A percentile compares a stretch with the other conserved stretches of the same genome.
Evolutionary conservation across 1,140 invertebrate genomes (phyloP).

Genomic region (Lucilia sericata): DNA sequence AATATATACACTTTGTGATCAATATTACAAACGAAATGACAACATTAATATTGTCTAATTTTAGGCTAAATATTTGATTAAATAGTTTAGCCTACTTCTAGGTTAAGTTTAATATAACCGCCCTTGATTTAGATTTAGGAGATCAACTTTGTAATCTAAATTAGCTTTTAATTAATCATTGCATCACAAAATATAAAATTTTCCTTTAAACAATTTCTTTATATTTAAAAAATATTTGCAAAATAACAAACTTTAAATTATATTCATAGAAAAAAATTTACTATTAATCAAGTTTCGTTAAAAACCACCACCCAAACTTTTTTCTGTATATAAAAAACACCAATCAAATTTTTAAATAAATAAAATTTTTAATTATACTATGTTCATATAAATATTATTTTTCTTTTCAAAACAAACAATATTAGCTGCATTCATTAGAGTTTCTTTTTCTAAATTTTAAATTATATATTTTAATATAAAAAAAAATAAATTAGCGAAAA

Average conservation of each 20-base stretch:
- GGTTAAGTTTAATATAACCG: no score
- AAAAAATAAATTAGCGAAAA: background rate
- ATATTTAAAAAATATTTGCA: background rate
- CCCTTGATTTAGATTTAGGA: no score
- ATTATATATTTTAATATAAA: background rate
- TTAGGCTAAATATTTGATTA: no score
- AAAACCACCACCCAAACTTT: background rate
- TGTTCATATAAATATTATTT: background rate
- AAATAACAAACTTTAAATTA: background rate
- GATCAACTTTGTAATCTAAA: no score
- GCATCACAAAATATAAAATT: no score
- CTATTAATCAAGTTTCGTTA: background rate
- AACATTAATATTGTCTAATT: no score
- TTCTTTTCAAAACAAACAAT: background rate
- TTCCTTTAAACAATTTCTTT: background rate
- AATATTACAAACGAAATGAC: no score
- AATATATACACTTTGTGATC: no score
- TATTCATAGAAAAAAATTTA: no score
- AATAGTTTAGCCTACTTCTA: no score
- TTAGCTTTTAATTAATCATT: no score
- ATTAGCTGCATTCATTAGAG: constrained; percentile 24
- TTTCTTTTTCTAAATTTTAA: background rate
- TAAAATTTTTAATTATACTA: background rate
- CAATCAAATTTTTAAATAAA: background rate
- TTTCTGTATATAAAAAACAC: background rate